These are phyloP conservation scores for Valencia hispanica DNA, from an alignment of 2,797 vertebrate species.

Conservation along the genomic window DNA sequence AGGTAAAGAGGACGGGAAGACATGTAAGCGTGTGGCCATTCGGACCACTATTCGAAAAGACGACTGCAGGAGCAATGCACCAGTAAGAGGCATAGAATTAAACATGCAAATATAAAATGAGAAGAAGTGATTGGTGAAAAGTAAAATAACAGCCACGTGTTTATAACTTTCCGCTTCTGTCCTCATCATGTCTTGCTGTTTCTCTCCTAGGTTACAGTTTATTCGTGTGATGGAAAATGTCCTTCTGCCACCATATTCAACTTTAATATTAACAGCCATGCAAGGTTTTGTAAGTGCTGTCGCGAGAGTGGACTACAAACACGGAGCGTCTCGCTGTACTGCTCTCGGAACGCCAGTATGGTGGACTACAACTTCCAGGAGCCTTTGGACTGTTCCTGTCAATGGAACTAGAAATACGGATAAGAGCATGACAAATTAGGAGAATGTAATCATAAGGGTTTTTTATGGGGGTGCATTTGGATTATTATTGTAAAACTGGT, in stretches of 20 bases:
- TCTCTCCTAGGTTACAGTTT: conserved; percentile 86
- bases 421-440: conserved; percentile 11
- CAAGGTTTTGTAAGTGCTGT: conserved; percentile 98
- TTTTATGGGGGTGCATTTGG: not conserved
- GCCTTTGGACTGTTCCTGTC: conserved; percentile 94
- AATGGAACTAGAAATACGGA: conserved; percentile 86
- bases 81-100: conserved; percentile 83
- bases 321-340: conserved; percentile 89
- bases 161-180: not conserved
- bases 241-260: conserved; percentile 99
- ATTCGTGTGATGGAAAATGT: conserved; percentile 97
- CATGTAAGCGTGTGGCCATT: conserved; percentile 94
- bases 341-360: conserved; percentile 91
- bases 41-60: conserved; percentile 94
- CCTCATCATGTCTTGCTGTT: conserved; percentile 12
- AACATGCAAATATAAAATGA: conserved; percentile 5
- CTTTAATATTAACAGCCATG: conserved; percentile 96
- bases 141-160: not conserved
- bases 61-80: conserved; percentile 92
- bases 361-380: conserved; percentile 92
- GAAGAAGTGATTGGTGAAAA: not conserved
- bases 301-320: conserved; percentile 90
- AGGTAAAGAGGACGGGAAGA: conserved; percentile 96
- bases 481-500: conserved; percentile 41
- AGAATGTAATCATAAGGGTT: conserved; percentile 28